A percentile compares a stretch with the other conserved stretches of the same genome.
These are phyloP conservation scores for Himalopsyche kuldschensis DNA, from an alignment of 2,888 invertebrate genomes.

Conservation along the genomic window DNA sequence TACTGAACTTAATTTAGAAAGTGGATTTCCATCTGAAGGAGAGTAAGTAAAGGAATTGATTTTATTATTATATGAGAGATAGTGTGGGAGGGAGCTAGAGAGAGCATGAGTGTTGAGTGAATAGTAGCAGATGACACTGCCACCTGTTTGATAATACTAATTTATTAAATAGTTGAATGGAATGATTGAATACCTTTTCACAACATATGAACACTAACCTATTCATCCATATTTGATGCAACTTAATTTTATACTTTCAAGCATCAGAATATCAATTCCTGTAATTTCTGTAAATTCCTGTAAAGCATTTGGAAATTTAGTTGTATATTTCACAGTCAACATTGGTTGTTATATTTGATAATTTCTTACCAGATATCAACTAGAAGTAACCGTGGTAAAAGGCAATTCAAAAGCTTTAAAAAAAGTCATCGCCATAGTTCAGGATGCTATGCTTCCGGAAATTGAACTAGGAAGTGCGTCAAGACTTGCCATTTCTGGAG, in stretches of 20 bases:
- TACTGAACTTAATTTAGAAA: constrained; percentile 30
- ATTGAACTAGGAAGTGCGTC: constrained; percentile 20
- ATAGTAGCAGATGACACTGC: too few relatives aligned
- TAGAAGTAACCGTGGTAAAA: constrained; percentile 23
- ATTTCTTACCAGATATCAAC: constrained; percentile 24
- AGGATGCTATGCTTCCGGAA: constrained; percentile 30
- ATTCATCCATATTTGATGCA: background rate
- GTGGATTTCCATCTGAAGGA: constrained; percentile 32
- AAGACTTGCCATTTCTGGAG: constrained; percentile 12
- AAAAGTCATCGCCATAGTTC: constrained; percentile 8
- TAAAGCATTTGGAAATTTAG: too few relatives aligned
- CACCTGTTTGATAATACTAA: too few relatives aligned
- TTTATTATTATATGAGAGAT: background rate
- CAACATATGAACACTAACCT: too few relatives aligned
- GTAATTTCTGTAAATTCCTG: too few relatives aligned
- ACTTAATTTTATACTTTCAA: background rate
- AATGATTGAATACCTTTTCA: too few relatives aligned
- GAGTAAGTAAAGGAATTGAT: constrained; percentile 12
- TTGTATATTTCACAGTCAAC: background rate
- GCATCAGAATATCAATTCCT: background rate
- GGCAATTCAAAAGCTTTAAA: constrained; percentile 17
- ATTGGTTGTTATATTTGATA: background rate
- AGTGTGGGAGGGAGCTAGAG: too few relatives aligned
- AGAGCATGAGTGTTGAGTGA: too few relatives aligned
- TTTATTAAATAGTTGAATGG: too few relatives aligned